Base-by-base conservation (phyloP, 1,140 invertebrate species). In the Saccostrea cuccullata region DNA sequence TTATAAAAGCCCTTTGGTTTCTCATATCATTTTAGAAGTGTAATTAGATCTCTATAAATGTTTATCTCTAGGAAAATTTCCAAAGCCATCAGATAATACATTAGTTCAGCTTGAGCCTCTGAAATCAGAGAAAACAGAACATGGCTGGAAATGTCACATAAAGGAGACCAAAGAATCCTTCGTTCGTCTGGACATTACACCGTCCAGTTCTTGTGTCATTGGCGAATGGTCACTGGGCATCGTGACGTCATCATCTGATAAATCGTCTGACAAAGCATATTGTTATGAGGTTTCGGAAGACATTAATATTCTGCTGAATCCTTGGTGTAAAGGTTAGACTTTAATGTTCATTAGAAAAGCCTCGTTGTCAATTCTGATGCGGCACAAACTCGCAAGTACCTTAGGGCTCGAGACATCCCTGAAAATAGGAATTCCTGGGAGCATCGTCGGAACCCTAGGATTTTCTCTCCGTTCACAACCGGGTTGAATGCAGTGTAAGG, bases 171-270 rank as follows among this genome's bases (percentile, higher is more conserved):
- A 67, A 5, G 82, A 64, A 23, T 86, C 89, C 30, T 70, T 17
- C 13, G 17, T 91, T 13, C 77, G 67, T 0, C 26, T 92, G 13
- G 85, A 73, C 26, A 84, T 92, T 11, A 85, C 23, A 30, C 60
- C 89, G 5, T 96, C 97, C 0, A 95, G 96, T 0, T 96, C 97
- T 70, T 97, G 97, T 88, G 96, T 98, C 17, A 97, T 99, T 8
- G 98, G 97, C 6, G 96, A 97, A 91, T 98, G 98, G 98, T 96
- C 96, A 82, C 94, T 98, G 87, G 6, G 30, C 15, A 73, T 90
- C n/a, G 77, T 77, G 55, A 88, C 86, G 1, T n/a, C 55, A 8
- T 17, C 40, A 20, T 70, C 55, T 23, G 36, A 47, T 12, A 82
- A 58, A n/a, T 23, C 67, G 4, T 58, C 26, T 9, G 73, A 55